A percentile compares a stretch with the other conserved stretches of the same genome.
Conservation (phyloP, 1,140 invertebrate species). For the Calosoma granatense region DNA sequence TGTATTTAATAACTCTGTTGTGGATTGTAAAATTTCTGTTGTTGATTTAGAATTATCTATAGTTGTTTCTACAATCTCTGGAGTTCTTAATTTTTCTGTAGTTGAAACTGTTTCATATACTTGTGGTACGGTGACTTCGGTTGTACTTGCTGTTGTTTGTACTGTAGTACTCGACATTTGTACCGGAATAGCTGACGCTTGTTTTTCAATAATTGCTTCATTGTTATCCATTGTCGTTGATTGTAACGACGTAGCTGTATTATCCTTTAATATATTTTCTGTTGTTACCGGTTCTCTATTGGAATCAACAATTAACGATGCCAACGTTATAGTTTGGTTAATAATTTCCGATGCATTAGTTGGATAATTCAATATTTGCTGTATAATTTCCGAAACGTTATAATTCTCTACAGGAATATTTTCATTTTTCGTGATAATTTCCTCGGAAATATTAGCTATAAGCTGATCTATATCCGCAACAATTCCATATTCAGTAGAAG, state of each 20-base stretch:
- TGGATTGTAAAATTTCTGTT: slow-evolving; percentile 13
- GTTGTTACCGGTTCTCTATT: neutral
- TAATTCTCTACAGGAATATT: neutral
- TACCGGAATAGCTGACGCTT: neutral
- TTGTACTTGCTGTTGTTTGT: neutral
- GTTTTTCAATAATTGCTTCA: neutral
- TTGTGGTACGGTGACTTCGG: neutral
- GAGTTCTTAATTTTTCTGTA: neutral
- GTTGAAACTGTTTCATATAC: neutral
- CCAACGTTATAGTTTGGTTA: neutral
- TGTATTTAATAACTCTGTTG: neutral
- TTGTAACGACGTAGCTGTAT: neutral
- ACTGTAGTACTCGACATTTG: neutral
- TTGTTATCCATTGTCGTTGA: neutral
- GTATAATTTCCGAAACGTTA: neutral
- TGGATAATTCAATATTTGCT: neutral
- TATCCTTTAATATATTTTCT: neutral
- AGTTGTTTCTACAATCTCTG: slow-evolving; percentile 3
- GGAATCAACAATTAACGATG: neutral
- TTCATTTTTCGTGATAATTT: slow-evolving; percentile 1
- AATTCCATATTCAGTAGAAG: no score
- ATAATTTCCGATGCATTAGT: neutral
- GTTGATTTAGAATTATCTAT: neutral
- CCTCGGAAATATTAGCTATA: neutral
- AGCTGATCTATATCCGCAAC: neutral